Base-by-base conservation (phyloP, 2,888 invertebrate genomes). In the Augiades crinisus region DNA sequence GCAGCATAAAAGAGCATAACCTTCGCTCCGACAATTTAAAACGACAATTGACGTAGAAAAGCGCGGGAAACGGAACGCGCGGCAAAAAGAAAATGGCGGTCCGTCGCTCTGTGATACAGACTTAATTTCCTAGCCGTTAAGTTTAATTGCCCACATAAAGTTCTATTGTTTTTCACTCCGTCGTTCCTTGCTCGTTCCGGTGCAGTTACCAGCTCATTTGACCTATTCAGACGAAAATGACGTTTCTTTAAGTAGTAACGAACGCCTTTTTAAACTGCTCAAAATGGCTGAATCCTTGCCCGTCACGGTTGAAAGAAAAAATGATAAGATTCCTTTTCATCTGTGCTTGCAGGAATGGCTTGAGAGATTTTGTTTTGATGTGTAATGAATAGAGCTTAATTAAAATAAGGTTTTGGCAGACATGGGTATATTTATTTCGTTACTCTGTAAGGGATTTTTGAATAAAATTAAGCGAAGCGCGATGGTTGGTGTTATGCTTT, bases 91-190 rank as follows among this genome's bases (percentile, higher is more conserved):
- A 70, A 72, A 61, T 62, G 63, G 61, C 64, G 58, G 58, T 46
- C 60, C 63, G 60, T 63, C 53, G 61, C 54, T 59, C 69, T 66
- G 62, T 66, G 68, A 70, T 73, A 72, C 65, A 62, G 63, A 66
- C 69, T 72, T 81, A 80, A 82, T 83, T 81, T 80, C 80, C 81
- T 75, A 65, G 56, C 65, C 70, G 74, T 78, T 75, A 69, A 68
- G 65, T 78, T 78, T 81, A 77, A 83, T 81, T 77, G 69, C 65
- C 60, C 60, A 67, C 75, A 74, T 81, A 76, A 83, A 81, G 69
- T 71, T 75, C 79, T 72, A 78, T 81, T 83, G 78, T 79, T 68
- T 67, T 63, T 69, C 67, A 66, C 65, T 61, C 59, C 60, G 53
- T 54, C 53, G 53, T 60, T 61, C 60, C 63, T 59, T 55, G 56